phyloP scores from a whole-genome alignment of 2,888 invertebrate species.

The Chymomyza amoena region DNA sequence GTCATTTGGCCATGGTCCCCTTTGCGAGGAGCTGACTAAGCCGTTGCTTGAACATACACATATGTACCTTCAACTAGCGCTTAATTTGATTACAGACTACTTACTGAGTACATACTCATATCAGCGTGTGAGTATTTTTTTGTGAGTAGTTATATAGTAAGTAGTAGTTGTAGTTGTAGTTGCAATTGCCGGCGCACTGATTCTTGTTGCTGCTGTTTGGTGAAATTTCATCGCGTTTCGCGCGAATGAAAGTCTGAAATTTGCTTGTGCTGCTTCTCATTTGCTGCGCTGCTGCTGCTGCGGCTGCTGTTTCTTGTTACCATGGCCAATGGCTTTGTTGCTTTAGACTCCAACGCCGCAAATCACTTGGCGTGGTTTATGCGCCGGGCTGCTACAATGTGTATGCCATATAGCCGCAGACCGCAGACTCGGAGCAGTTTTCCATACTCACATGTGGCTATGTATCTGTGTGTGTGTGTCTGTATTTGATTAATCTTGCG shows the following conservation, averaged over 20 bases:
- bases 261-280: conserved; percentile 74
- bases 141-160: conserved; percentile 14
- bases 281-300: conserved; percentile 44
- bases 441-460: conserved; percentile 25
- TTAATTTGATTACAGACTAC: neutral
- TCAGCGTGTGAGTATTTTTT: conserved; percentile 5
- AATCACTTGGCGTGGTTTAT: conserved; percentile 55
- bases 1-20: too few species aligned
- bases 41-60: conserved; percentile 66
- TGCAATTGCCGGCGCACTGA: conserved; percentile 15
- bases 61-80: conserved; percentile 30
- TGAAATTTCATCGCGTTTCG: conserved; percentile 75
- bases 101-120: neutral
- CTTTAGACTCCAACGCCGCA: conserved; percentile 1
- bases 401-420: conserved; percentile 24
- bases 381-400: conserved; percentile 38
- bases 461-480: conserved; percentile 31
- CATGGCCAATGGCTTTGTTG: neutral
- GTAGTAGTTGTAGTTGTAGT: conserved; percentile 31
- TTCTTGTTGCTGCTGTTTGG: conserved; percentile 33
- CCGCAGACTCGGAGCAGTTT: conserved; percentile 31
- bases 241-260: conserved; percentile 75
- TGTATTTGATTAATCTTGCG: conserved; percentile 70
- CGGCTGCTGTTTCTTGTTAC: conserved; percentile 26
- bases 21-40: too few species aligned